phyloP scores from a whole-genome alignment of 2,113 vertebrate species.

The Galeopterus variegatus region DNA sequence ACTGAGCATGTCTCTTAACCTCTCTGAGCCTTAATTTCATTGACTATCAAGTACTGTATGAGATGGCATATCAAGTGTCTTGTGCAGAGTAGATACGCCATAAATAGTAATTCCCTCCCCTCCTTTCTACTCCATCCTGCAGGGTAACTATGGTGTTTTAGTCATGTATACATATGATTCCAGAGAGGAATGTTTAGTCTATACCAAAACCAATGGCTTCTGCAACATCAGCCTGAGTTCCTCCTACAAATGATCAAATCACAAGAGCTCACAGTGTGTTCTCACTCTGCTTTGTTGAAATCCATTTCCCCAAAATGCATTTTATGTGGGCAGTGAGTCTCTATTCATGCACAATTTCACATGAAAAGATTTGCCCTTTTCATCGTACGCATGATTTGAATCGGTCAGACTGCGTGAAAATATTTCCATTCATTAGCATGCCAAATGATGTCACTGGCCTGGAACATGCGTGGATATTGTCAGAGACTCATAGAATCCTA shows the following conservation, averaged over 20 bases:
- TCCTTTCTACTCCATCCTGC: not conserved
- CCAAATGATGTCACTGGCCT: slow-evolving; percentile 81
- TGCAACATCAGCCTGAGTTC: slow-evolving; percentile 51
- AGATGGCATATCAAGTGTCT: not conserved
- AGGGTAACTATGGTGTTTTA: not conserved
- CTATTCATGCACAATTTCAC: slow-evolving; percentile 85
- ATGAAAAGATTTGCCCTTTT: slow-evolving; percentile 84
- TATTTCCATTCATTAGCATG: slow-evolving; percentile 85
- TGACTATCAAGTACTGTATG: not conserved
- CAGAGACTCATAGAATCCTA: slow-evolving; percentile 60
- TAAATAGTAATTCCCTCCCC: not conserved
- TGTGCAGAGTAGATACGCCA: not conserved
- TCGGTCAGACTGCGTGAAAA: slow-evolving; percentile 75
- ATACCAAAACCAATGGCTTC: slow-evolving; percentile 62
- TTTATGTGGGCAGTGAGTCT: slow-evolving; percentile 80
- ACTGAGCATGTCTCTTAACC: not conserved
- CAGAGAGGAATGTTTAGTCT: slow-evolving; percentile 35
- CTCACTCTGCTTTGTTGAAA: slow-evolving; percentile 79
- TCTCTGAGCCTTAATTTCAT: slow-evolving; percentile 44
- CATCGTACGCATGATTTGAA: slow-evolving; percentile 79
- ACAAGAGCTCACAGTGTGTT: slow-evolving; percentile 62
- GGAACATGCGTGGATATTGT: slow-evolving; percentile 59
- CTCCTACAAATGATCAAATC: slow-evolving; percentile 65
- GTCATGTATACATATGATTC: slow-evolving; percentile 55
- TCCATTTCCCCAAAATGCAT: slow-evolving; percentile 77